Evolutionary conservation across 2,113 vertebrate genomes (phyloP).

Genomic region (Entelurus aequoreus): DNA sequence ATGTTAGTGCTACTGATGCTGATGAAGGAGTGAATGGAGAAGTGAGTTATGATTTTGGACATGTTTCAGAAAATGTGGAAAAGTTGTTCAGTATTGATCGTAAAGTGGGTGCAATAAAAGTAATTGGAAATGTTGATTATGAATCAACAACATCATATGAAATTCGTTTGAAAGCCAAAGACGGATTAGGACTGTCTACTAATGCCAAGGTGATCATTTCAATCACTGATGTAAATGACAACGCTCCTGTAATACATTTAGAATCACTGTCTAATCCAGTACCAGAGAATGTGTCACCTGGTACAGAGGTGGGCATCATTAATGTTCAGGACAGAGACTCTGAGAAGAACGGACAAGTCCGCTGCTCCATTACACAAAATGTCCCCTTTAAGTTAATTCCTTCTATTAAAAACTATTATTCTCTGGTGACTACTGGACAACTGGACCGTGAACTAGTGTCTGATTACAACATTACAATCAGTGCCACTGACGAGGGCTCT

Average conservation of each 20-base stretch:
- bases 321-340: conserved; percentile 72
- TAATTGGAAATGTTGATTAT: conserved; percentile 64
- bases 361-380: conserved; percentile 53
- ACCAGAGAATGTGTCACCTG: conserved; percentile 59
- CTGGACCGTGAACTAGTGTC: too few species aligned
- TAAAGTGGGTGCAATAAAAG: conserved; percentile 63
- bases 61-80: conserved; percentile 52
- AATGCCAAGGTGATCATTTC: conserved; percentile 63
- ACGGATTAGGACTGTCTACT: conserved; percentile 58
- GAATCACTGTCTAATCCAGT: conserved; percentile 62
- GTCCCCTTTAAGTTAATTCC: too few species aligned
- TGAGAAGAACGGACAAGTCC: conserved; percentile 57
- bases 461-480: too few species aligned
- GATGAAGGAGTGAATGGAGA: conserved; percentile 62
- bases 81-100: conserved; percentile 62
- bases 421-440: too few species aligned
- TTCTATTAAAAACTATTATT: too few species aligned
- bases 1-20: too few species aligned
- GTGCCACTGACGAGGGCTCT: too few species aligned
- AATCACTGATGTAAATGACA: conserved; percentile 72
- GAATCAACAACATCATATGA: conserved; percentile 66
- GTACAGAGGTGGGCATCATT: conserved; percentile 72
- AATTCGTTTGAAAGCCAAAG: conserved; percentile 71
- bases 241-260: conserved; percentile 60
- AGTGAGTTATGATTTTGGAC: conserved; percentile 69